Evolutionary conservation across 2,888 invertebrate species (phyloP).

Genomic region (Dolomedes plantarius): DNA sequence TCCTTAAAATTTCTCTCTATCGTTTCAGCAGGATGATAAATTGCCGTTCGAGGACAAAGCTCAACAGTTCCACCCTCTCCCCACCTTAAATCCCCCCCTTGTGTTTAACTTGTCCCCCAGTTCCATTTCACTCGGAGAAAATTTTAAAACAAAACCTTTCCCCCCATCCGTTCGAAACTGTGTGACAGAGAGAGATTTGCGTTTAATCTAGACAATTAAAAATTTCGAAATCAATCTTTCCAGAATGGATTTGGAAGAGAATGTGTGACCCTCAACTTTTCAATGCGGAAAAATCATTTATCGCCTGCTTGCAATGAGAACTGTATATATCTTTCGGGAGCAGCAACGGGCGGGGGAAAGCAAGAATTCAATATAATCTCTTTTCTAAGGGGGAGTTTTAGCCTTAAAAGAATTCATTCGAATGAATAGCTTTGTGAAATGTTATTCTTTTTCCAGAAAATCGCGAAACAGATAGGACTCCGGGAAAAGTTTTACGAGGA

Average conservation of each 20-base stretch:
- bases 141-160: slow-evolving; percentile 52
- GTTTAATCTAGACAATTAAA: slow-evolving; percentile 67
- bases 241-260: not conserved
- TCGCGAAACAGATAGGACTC: not conserved
- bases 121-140: slow-evolving; percentile 31
- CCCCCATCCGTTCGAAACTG: slow-evolving; percentile 1
- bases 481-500: not conserved
- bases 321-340: not conserved
- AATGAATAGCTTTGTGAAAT: not conserved
- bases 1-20: slow-evolving; percentile 10
- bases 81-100: slow-evolving; percentile 39
- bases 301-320: slow-evolving; percentile 15
- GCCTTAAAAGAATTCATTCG: not conserved
- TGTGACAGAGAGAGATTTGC: slow-evolving; percentile 34
- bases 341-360: not conserved
- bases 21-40: slow-evolving; percentile 44
- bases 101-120: slow-evolving; percentile 50
- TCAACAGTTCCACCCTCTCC: not conserved
- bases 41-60: slow-evolving; percentile 31
- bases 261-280: slow-evolving; percentile 5
- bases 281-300: slow-evolving; percentile 38
- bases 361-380: not conserved
- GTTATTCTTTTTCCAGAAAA: not conserved
- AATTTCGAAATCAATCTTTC: slow-evolving; percentile 67
- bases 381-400: not conserved